Conservation (phyloP, 1,140 invertebrate genomes). For the Cheumatopsyche charites region DNA sequence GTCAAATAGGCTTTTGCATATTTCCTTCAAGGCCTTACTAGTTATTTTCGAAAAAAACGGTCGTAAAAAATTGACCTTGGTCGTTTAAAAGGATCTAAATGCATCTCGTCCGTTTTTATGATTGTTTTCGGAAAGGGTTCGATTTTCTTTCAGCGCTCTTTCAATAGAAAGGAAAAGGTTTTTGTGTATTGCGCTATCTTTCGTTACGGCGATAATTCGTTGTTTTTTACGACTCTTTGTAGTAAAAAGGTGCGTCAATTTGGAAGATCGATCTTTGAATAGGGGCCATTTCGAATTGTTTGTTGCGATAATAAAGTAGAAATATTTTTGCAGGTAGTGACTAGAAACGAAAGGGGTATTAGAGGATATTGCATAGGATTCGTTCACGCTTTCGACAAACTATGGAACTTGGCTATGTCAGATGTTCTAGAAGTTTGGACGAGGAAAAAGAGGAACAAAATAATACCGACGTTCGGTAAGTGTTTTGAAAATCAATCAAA, state of each 20-base stretch:
- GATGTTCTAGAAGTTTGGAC: conserved; percentile 88
- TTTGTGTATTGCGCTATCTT: neutral
- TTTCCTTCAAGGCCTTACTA: conserved; percentile 10
- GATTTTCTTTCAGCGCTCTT: neutral
- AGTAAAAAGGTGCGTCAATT: neutral
- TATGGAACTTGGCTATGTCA: conserved; percentile 89
- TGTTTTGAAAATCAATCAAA: neutral
- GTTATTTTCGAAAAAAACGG: neutral
- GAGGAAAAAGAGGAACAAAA: conserved; percentile 67
- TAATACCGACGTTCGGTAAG: conserved; percentile 54
- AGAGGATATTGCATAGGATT: conserved; percentile 81
- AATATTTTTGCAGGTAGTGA: conserved; percentile 65
- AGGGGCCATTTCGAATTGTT: conserved; percentile 6
- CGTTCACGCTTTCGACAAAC: conserved; percentile 90
- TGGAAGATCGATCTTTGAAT: neutral
- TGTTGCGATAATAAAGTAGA: conserved; percentile 9
- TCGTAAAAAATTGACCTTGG: neutral
- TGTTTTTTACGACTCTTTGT: neutral
- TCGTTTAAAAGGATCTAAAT: conserved; percentile 2
- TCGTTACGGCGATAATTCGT: conserved; percentile 6
- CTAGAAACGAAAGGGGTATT: conserved; percentile 68
- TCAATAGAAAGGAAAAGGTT: neutral
- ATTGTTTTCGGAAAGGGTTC: neutral
- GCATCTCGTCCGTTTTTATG: no score
- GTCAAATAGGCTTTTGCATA: conserved; percentile 13